phyloP scores from a whole-genome alignment of 2,888 invertebrate genomes.

The Heteromyza rotundicornis region DNA sequence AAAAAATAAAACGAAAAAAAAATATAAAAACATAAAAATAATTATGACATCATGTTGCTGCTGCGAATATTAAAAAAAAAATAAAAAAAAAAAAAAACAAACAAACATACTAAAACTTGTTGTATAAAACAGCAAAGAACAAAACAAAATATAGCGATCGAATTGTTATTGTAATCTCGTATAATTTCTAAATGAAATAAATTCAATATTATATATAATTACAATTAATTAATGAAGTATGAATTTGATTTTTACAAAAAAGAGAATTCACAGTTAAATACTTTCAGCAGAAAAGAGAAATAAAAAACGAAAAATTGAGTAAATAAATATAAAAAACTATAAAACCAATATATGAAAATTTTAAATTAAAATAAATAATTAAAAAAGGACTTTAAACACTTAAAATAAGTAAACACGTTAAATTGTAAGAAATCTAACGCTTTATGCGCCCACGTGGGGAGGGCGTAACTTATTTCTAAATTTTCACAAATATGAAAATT shows the following conservation, averaged over 20 bases:
- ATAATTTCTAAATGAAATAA: constrained; percentile 28
- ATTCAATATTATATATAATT: constrained; percentile 19
- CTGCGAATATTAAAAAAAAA: constrained; percentile 1
- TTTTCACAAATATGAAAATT: not conserved
- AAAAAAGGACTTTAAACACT: not conserved
- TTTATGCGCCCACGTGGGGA: constrained; percentile 12
- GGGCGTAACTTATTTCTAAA: no score
- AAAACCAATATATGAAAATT: constrained; percentile 22
- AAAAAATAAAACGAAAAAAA: no score
- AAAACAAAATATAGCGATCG: constrained; percentile 24
- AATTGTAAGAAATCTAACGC: constrained; percentile 26
- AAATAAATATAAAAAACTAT: constrained; percentile 8
- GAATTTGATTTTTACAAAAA: constrained; percentile 12
- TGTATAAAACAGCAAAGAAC: not conserved
- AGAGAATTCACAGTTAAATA: constrained; percentile 3
- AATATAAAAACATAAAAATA: no score
- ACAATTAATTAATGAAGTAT: constrained; percentile 19
- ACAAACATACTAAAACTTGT: no score
- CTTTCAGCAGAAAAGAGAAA: not conserved
- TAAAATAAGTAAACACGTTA: constrained; percentile 9
- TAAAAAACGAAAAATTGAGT: not conserved
- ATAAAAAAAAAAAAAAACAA: constrained; percentile 17
- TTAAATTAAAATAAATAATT: constrained; percentile 17
- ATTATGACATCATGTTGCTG: no score
- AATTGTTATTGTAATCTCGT: constrained; percentile 33